phyloP scores from a whole-genome alignment of 2,888 invertebrate genomes.

The Euzophera pinguis region DNA sequence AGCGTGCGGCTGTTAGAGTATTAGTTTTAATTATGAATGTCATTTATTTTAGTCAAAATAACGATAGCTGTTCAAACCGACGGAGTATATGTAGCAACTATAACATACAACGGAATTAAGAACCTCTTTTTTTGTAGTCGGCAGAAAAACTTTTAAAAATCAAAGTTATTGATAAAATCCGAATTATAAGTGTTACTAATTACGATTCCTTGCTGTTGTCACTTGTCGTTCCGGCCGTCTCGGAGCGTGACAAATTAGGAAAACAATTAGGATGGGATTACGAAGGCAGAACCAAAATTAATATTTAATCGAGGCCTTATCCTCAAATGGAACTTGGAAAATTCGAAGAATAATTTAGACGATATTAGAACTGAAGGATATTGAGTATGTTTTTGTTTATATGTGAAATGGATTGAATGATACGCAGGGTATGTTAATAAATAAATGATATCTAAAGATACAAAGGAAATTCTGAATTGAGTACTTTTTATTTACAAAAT shows the following conservation, averaged over 20 bases:
- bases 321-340: neutral
- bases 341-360: neutral
- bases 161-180: neutral
- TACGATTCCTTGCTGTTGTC: constrained; percentile 9
- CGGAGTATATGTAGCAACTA: too few species aligned
- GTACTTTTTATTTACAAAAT: too few species aligned
- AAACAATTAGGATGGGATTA: constrained; percentile 25
- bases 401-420: too few species aligned
- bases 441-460: too few species aligned
- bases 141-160: neutral
- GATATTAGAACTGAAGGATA: neutral
- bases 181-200: constrained; percentile 7
- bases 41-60: too few species aligned
- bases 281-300: constrained; percentile 23
- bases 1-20: too few species aligned
- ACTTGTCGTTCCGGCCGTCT: constrained; percentile 17
- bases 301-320: constrained; percentile 21
- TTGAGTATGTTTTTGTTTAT: neutral
- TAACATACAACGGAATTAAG: too few species aligned
- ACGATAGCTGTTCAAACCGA: too few species aligned
- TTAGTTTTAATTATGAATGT: too few species aligned
- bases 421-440: too few species aligned
- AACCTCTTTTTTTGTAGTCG: neutral
- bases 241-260: constrained; percentile 23
- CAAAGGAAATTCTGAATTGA: too few species aligned